Evolutionary conservation across 2,888 invertebrate species (phyloP), one percentile per base, ranked within the genome.

Genomic region (Polyommatus icarus): DNA sequence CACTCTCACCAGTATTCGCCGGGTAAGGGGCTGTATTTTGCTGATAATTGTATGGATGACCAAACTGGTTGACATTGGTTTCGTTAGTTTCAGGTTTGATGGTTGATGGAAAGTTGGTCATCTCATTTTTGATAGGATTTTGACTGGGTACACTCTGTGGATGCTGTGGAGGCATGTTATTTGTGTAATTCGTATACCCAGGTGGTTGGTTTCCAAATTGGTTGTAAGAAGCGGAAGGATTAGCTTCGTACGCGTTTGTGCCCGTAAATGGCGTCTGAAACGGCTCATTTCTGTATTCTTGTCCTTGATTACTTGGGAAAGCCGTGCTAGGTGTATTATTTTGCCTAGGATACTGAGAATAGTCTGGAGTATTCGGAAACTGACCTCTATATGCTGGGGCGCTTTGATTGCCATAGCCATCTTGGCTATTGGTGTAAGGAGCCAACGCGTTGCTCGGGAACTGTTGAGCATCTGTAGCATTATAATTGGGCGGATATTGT

Each of bases 401-500:
- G 67, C 85, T 89, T 80, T 89, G 91, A 78, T 87, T 89, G 15
- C 82, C 83, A 78, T 89, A 93, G 76, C 85, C 86, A 59, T 91
- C 90, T 82, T 89, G 90, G 79, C 87, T 90, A 78, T 86, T 87
- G 20, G 88, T 83, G 80, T 89, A 92, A 0, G 91, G 89, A 79
- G 88, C 88, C 50, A 90, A 81, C 7, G 90, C 84, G 80, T 87
- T 92, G 24, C 84, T 85, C 29, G 90, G 83, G 81, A 89, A 93
- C 0, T 89, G 81, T 76, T 87, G 88, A 77, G 88, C 89, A 32
- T 81, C 86, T 3, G 89, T 83, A 0, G 88, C 82, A 76, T 85
- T 92, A 77, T 87, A 93, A 78, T 88, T 90, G 12, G 90, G 85
- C 71, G 91, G 90, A 82, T 88, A 91, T 75, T 89, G 88, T 81